A percentile compares a stretch with the other conserved stretches of the same genome.
Conservation (phyloP, 2,113 vertebrate species). For the Thinocorus orbignyianus region DNA sequence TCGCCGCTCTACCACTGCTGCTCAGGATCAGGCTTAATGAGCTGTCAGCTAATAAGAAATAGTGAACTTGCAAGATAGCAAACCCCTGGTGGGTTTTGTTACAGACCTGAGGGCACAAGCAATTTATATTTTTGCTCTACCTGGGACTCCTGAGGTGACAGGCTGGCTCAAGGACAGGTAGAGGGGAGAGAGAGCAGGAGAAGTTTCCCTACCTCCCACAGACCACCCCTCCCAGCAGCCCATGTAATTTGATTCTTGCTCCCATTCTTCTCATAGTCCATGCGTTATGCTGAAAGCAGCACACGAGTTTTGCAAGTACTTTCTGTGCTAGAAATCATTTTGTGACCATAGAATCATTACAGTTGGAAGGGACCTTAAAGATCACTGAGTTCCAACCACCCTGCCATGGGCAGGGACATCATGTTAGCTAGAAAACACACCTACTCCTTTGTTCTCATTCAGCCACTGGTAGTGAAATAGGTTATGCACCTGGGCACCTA, state of each 20-base stretch:
- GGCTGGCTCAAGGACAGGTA: neutral
- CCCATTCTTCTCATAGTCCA: neutral
- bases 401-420: no score
- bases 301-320: neutral
- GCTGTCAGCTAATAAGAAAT: neutral
- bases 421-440: neutral
- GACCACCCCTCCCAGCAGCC: neutral
- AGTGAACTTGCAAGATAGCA: neutral
- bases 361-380: no score
- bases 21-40: fast-evolving
- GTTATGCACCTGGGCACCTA: neutral
- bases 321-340: neutral
- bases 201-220: neutral
- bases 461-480: neutral
- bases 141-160: neutral
- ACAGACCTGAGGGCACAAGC: neutral
- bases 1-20: neutral
- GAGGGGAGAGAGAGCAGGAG: neutral
- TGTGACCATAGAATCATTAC: no score
- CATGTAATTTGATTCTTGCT: neutral
- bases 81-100: neutral
- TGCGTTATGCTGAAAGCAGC: neutral
- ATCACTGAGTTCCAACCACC: no score
- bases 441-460: neutral
- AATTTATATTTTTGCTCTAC: neutral